A percentile compares a stretch with the other conserved stretches of the same genome.
phyloP scores from a whole-genome alignment of 2,113 vertebrate genomes.

The Cephalopterus ornatus region DNA sequence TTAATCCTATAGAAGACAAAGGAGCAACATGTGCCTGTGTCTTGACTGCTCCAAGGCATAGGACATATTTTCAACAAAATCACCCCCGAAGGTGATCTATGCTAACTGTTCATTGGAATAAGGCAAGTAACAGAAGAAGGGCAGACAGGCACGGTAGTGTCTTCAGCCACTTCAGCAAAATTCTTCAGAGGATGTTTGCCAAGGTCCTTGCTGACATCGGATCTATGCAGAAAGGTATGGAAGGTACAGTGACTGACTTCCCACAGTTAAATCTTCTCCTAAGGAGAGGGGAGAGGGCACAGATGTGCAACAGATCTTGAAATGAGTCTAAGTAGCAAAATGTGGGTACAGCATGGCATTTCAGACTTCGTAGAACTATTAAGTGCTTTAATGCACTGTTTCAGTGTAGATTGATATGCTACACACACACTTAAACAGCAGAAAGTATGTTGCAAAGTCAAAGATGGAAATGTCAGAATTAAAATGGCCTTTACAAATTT shows the following conservation, averaged over 20 bases:
- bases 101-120: neutral
- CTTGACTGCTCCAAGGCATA: neutral
- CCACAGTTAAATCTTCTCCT: neutral
- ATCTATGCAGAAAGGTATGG: neutral
- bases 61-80: neutral
- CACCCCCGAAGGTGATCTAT: fast-evolving
- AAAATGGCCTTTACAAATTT: neutral
- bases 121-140: conserved; percentile 31
- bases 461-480: neutral
- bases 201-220: neutral
- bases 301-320: neutral
- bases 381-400: neutral
- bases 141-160: neutral
- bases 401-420: neutral
- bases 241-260: neutral
- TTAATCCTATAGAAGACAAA: neutral
- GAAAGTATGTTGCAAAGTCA: neutral
- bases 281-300: neutral
- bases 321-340: neutral
- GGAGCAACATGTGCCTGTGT: neutral
- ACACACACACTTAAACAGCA: neutral
- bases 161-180: conserved; percentile 35
- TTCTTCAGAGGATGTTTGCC: neutral
- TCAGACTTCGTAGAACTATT: neutral
- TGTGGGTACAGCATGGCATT: neutral